Evolutionary conservation across 2,113 vertebrate species (phyloP).

Genomic region (Zapus hudsonius): DNA sequence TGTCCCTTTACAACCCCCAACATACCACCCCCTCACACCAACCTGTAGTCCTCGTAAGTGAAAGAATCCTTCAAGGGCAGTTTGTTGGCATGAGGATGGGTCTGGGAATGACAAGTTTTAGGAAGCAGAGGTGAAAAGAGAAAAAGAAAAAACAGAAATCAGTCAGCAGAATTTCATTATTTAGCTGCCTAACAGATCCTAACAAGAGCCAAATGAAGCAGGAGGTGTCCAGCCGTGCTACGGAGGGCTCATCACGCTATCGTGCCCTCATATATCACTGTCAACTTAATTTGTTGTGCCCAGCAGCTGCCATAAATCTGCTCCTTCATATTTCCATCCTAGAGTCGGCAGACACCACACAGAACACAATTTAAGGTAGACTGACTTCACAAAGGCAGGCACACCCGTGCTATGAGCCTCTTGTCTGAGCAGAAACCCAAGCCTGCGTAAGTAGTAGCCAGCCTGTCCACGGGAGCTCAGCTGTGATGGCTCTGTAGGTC

Average conservation of each 20-base stretch:
- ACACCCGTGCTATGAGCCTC: not conserved
- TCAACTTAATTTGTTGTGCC: conserved; percentile 98
- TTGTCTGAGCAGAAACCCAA: not conserved
- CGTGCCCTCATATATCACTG: conserved; percentile 95
- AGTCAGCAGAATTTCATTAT: conserved; percentile 94
- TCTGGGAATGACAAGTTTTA: conserved; percentile 88
- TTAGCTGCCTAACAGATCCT: conserved; percentile 92
- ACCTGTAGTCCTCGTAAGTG: conserved; percentile 99
- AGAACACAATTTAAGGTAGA: conserved; percentile 86
- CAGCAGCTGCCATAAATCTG: conserved; percentile 97
- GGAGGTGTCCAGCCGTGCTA: conserved; percentile 88
- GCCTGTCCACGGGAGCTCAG: not conserved
- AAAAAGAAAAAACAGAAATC: conserved; percentile 86
- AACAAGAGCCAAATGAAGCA: conserved; percentile 94
- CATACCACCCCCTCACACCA: conserved; percentile 77
- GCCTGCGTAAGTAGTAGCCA: not conserved
- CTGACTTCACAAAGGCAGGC: conserved; percentile 68
- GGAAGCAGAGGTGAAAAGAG: conserved; percentile 79
- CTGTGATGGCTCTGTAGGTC: not conserved
- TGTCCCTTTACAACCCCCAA: not conserved
- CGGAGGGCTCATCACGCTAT: conserved; percentile 90
- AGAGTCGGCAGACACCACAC: conserved; percentile 85
- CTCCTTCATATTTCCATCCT: conserved; percentile 93
- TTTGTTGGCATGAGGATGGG: conserved; percentile 97
- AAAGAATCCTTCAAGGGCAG: conserved; percentile 98